Percentiles rank a stretch among this genome's conserved stretches.
These are phyloP conservation scores for Sardinella longiceps DNA, from an alignment of 2,797 vertebrate genomes.

Conservation along the genomic window DNA sequence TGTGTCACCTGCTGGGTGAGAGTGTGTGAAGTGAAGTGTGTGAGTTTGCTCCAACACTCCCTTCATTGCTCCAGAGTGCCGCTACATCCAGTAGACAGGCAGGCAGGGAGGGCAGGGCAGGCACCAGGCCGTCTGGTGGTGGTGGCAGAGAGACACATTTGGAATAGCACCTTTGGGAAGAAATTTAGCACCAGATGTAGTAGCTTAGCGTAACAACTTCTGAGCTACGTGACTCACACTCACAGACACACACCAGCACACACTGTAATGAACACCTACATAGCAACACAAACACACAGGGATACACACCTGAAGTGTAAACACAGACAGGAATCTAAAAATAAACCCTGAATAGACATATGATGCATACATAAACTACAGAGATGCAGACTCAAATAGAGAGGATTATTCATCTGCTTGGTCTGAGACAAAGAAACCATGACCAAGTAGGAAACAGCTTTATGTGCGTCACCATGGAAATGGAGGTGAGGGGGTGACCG, in stretches of 20 bases:
- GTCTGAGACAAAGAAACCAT: not conserved
- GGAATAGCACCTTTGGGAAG: not conserved
- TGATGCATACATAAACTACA: not conserved
- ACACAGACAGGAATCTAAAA: too few species aligned
- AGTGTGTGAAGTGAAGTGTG: slow-evolving; percentile 17
- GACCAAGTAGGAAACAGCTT: not conserved
- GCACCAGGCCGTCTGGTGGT: not conserved
- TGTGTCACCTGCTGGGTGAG: not conserved
- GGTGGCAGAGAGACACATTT: not conserved
- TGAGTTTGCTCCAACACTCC: not conserved
- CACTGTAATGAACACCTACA: not conserved
- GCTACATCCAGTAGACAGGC: not conserved
- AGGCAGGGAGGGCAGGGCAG: too few species aligned
- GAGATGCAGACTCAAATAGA: not conserved
- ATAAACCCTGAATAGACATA: not conserved
- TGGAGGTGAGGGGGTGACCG: not conserved
- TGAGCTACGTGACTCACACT: not conserved
- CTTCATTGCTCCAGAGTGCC: not conserved
- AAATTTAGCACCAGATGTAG: not conserved
- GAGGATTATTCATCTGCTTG: not conserved
- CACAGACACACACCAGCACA: not conserved
- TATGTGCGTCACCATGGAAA: not conserved
- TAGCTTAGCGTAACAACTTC: not conserved
- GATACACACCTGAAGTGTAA: not conserved
- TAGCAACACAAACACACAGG: not conserved